Evolutionary conservation across 2,113 vertebrate species (phyloP).

Genomic region (Tetrax tetrax): DNA sequence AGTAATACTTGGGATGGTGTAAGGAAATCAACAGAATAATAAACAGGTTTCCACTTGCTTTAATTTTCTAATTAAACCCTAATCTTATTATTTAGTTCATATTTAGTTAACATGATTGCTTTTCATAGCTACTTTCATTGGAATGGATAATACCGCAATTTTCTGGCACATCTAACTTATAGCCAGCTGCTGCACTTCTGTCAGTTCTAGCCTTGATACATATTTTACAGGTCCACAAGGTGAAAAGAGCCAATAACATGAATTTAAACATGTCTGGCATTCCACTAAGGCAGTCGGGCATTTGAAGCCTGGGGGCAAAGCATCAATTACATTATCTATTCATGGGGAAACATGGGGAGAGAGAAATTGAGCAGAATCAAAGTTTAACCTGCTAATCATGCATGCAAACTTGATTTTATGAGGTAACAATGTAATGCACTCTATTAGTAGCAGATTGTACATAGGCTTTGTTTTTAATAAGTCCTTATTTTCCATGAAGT

Average conservation of each 20-base stretch:
- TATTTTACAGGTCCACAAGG: constrained; percentile 72
- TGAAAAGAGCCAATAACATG: constrained; percentile 71
- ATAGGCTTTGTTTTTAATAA: neutral
- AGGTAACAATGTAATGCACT: constrained; percentile 32
- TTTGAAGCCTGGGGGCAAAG: constrained; percentile 63
- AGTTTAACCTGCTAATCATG: constrained; percentile 55
- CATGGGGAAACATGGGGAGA: constrained; percentile 61
- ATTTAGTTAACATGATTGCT: constrained; percentile 12
- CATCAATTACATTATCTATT: constrained; percentile 75
- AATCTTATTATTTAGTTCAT: constrained; percentile 38
- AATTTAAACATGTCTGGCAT: constrained; percentile 71
- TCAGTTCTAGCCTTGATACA: constrained; percentile 45
- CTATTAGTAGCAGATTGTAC: constrained; percentile 28
- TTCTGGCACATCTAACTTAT: constrained; percentile 16
- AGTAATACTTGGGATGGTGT: neutral
- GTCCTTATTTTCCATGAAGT: neutral
- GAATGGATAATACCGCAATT: neutral
- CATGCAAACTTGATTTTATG: constrained; percentile 37
- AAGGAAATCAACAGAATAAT: neutral
- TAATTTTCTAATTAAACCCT: constrained; percentile 43
- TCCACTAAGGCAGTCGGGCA: constrained; percentile 59
- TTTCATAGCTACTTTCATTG: neutral
- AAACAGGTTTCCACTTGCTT: constrained; percentile 11
- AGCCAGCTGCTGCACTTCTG: neutral
- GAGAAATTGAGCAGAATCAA: constrained; percentile 61